Evolutionary conservation across 1,140 invertebrate species (phyloP).

Genomic region (Lutraria rhynchaena): DNA sequence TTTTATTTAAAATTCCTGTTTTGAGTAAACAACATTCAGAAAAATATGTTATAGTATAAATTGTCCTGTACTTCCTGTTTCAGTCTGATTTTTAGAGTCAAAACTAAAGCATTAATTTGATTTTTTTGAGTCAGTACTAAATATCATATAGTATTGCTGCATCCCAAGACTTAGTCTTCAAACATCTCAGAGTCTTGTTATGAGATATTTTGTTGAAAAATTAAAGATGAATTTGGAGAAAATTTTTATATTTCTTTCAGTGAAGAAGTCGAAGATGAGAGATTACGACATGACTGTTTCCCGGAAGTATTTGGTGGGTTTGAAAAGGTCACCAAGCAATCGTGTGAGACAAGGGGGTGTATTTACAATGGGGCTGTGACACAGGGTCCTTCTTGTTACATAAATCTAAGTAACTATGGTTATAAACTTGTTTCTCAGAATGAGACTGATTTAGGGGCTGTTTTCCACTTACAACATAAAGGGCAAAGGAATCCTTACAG

Average conservation of each 20-base stretch:
- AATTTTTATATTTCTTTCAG: constrained; percentile 31
- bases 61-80: no score
- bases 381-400: constrained; percentile 66
- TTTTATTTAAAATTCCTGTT: no score
- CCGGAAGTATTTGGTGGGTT: constrained; percentile 65
- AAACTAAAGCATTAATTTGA: no score
- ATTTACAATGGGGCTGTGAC: constrained; percentile 50
- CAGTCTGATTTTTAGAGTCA: no score
- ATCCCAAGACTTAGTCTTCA: no score
- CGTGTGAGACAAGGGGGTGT: constrained; percentile 65
- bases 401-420: constrained; percentile 60
- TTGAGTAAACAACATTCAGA: no score
- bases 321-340: constrained; percentile 58
- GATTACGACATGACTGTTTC: constrained; percentile 66
- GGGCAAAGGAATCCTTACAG: constrained; percentile 31
- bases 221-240: background rate
- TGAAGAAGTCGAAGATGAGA: constrained; percentile 49
- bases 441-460: constrained; percentile 56
- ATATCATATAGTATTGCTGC: no score
- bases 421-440: constrained; percentile 51
- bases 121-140: no score
- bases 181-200: no score
- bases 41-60: no score
- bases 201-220: no score
- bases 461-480: constrained; percentile 21